These are phyloP conservation scores for Fragum sueziense DNA, from an alignment of 2,888 invertebrate genomes.

Conservation along the genomic window DNA sequence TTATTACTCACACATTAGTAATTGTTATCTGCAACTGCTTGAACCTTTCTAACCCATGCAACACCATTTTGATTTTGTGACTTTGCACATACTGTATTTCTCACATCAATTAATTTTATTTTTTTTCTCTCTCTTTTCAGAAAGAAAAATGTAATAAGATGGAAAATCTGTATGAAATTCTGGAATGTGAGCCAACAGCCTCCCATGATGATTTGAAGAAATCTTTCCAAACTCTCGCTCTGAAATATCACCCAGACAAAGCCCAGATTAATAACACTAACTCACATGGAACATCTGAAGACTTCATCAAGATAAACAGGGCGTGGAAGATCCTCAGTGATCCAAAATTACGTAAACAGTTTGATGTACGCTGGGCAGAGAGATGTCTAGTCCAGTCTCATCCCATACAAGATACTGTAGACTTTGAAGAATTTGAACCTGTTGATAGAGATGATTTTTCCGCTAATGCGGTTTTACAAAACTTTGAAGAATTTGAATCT, in stretches of 20 bases:
- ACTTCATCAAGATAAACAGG: conserved; percentile 67
- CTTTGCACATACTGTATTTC: too few species aligned
- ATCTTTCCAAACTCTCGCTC: conserved; percentile 63
- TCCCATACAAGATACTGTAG: conserved; percentile 76
- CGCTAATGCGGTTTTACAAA: neutral
- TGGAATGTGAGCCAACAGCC: conserved; percentile 58
- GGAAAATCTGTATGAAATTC: conserved; percentile 68
- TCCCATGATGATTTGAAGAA: conserved; percentile 63
- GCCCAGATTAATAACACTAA: neutral
- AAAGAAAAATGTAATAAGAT: conserved; percentile 35
- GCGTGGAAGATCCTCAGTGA: conserved; percentile 77
- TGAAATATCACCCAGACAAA: conserved; percentile 72
- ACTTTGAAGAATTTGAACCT: conserved; percentile 70
- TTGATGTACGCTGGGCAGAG: conserved; percentile 73
- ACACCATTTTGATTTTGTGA: too few species aligned
- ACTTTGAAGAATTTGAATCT: neutral
- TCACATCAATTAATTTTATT: too few species aligned
- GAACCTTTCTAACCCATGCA: too few species aligned
- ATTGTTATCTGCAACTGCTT: too few species aligned
- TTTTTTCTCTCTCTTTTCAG: too few species aligned
- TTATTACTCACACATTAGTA: too few species aligned
- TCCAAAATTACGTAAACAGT: conserved; percentile 65
- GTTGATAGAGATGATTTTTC: neutral
- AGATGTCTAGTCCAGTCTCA: conserved; percentile 70
- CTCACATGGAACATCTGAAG: conserved; percentile 23